Base-by-base conservation (phyloP, 2,113 vertebrate species). In the Athene cunicularia region DNA sequence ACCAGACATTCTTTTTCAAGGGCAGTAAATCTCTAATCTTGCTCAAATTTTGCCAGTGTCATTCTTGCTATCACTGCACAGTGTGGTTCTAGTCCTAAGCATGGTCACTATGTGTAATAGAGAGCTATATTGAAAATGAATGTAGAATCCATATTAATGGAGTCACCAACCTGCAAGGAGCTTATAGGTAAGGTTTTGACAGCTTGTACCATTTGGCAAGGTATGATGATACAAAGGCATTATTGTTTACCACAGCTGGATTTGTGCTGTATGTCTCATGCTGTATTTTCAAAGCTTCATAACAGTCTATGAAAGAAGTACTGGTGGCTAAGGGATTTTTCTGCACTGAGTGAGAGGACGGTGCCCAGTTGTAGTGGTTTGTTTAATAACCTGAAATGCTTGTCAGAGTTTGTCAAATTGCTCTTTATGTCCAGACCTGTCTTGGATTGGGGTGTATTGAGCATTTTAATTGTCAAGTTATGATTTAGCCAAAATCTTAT, bases 111-210 rank as follows among this genome's bases (percentile, higher is more conserved):
- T 2, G 1, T 43, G 11, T 52, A 58, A 33, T 23, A 35, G 35
- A 13, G 24, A 67, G 19, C 7, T 52, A 39, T 55, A 27, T 49
- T 66, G 12, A 53, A 45, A 81, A 71, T 1, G 1, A 71, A 53
- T 9, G 10, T 18, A 49, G 21, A 64, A 52, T 50, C 26, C 18
- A 4, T 68, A 21, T 26, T 72, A 33, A 14, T 28, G 13, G 30
- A 11, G 17, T 49, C 47, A 62, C 6, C 10, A 50, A 18, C 8
- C 13, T 33, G 13, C 9, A 60, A 43, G 16, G 22, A 72, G 2
- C 4, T 22, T 23, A 6, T 6, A 53, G 3, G 13, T 30, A 59
- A 41, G 14, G 3, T 12, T 24, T 76, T 0, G 0, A 10, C 4
- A 49, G 2, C 5, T 37, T 75, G 18, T 47, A 16, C 5, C 18